Evolutionary conservation across 2,797 vertebrate species (phyloP).

Genomic region (Eurystomus glaucurus): DNA sequence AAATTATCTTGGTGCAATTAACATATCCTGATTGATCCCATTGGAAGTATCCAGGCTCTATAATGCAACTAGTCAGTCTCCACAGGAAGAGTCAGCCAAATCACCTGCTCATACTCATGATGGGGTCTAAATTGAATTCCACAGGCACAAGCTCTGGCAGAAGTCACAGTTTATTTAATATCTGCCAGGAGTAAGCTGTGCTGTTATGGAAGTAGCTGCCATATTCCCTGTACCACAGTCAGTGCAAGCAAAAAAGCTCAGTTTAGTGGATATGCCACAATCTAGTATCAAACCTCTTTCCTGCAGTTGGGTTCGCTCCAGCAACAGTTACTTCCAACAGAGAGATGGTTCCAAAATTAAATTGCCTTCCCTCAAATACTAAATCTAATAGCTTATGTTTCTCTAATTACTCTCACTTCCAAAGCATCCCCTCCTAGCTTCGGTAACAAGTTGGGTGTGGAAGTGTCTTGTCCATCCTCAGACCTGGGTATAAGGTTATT

Average conservation of each 20-base stretch:
- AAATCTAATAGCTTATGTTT: not conserved
- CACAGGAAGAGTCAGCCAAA: constrained; percentile 62
- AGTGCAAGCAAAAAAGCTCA: not conserved
- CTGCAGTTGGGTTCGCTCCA: constrained; percentile 7
- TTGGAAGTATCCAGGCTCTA: constrained; percentile 60
- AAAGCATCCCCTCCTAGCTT: not conserved
- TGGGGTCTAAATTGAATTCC: constrained; percentile 65
- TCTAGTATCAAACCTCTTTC: not conserved
- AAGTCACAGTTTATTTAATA: constrained; percentile 30
- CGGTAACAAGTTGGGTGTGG: not conserved
- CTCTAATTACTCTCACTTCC: not conserved
- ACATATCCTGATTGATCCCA: constrained; percentile 72
- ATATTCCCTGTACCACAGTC: not conserved
- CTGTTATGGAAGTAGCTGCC: constrained; percentile 1
- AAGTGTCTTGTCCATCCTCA: not conserved
- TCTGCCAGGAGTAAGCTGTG: constrained; percentile 24
- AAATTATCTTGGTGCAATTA: constrained; percentile 73
- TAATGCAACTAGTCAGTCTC: constrained; percentile 61
- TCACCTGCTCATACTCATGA: constrained; percentile 49
- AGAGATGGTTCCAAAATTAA: constrained; percentile 30
- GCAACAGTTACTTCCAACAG: not conserved
- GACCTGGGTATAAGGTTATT: not conserved
- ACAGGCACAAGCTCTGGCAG: constrained; percentile 5
- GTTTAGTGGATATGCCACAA: not conserved
- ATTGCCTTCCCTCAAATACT: constrained; percentile 3